Evolutionary conservation across 2,113 vertebrate genomes (phyloP), one percentile per base, ranked within the genome.

Genomic region (Salvelinus alpinus): DNA sequence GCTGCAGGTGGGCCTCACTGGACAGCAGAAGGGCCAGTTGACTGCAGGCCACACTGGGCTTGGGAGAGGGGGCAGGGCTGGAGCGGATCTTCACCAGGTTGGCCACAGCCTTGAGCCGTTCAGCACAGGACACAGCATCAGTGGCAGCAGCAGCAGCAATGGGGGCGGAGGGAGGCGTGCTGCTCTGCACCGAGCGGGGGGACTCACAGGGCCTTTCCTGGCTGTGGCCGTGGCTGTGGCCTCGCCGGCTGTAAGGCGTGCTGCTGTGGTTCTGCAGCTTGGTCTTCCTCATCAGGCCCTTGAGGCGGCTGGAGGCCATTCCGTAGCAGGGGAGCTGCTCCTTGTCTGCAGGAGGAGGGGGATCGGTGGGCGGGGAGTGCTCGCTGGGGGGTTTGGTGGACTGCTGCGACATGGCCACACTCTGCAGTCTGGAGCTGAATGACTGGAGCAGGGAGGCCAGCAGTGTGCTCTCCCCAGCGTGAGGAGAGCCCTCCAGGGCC

Each of bases 1-100:
- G 97, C 91, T 99, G 97, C 81, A 99, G 91, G 88, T 99, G 97
- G 73, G 97, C 97, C 88, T 99, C 98, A 6, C 98, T 99, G n/a
- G 98, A 99, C 57, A 99, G 94, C 54, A 99, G 92, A 59, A 99
- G 88, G 9, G 98, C 98, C 68, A 99, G 88, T 59, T 99, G 98
- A 90, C 98, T 99, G 85, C 98, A 99, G 5, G 97, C 97, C 27
- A 98, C 94, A 4, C 97, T 99, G 73, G 98, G 98, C 83, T 98
- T 98, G 3, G 98, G 98, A 0, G 97, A 99, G 70, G 96, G 92
- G 68, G 95, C 94, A 1, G 97, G 96, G 80, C 98, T 97, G 25
- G 96, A 94, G 68, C 98, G 94, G 74, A 96, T 96, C 80, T 97
- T 96, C 2, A 98, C 97, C 93, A 99, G 95, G 84, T 94, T 98